Percentiles rank a stretch among this genome's conserved stretches.
Conservation (phyloP, 2,888 invertebrate species). For the Phorcus lineatus region DNA sequence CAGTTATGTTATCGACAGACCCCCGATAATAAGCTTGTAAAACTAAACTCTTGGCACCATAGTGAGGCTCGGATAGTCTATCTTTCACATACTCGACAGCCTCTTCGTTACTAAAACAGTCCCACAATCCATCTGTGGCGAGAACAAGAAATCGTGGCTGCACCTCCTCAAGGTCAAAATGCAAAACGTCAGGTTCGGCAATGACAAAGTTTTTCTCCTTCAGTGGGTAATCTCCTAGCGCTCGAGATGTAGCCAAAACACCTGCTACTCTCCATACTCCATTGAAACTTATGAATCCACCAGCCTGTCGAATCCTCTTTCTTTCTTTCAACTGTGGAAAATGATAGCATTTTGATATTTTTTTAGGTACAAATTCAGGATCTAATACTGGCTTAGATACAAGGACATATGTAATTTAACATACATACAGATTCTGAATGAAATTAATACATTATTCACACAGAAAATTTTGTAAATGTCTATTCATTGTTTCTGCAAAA, state of each 20-base stretch:
- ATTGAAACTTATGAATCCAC: constrained; percentile 95
- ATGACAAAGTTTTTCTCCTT: constrained; percentile 95
- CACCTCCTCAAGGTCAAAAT: constrained; percentile 90
- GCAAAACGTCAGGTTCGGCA: constrained; percentile 95
- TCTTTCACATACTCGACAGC: constrained; percentile 92
- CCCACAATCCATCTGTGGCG: constrained; percentile 97
- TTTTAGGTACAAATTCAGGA: no score
- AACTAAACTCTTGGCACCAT: constrained; percentile 92
- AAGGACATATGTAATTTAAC: no score
- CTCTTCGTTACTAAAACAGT: constrained; percentile 95
- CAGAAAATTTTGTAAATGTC: no score
- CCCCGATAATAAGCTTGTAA: constrained; percentile 93
- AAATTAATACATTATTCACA: no score
- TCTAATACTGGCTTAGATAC: no score
- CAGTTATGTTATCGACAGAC: constrained; percentile 96
- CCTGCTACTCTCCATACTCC: constrained; percentile 98
- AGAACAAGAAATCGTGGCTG: constrained; percentile 91
- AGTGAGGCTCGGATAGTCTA: constrained; percentile 88
- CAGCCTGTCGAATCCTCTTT: constrained; percentile 93
- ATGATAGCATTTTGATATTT: no score
- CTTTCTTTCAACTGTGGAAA: constrained; percentile 86
- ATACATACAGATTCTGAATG: no score
- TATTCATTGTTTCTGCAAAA: no score
- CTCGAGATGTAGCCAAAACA: constrained; percentile 93
- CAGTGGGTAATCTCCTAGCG: constrained; percentile 93